Evolutionary conservation across 2,888 invertebrate genomes (phyloP).

Genomic region (Drosophila stalkeri): DNA sequence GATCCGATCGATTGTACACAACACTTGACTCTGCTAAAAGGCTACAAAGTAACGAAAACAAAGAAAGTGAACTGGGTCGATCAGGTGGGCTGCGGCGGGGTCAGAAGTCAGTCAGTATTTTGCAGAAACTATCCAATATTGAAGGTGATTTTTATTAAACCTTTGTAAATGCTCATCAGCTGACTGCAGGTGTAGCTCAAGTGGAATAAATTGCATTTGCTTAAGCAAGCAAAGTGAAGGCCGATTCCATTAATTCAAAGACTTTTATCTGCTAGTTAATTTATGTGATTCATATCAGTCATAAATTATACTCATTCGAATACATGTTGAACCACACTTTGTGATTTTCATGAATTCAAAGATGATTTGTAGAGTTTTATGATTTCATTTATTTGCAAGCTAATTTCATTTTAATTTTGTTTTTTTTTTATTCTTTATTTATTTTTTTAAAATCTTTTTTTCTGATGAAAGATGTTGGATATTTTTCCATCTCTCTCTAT

Average conservation of each 20-base stretch:
- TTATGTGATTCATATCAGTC: not conserved
- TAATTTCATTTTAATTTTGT: not conserved
- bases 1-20: slow-evolving; percentile 30
- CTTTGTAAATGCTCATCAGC: slow-evolving; percentile 1
- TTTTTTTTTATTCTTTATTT: not conserved
- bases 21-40: slow-evolving; percentile 41
- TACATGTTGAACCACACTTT: not conserved
- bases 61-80: slow-evolving; percentile 32
- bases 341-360: not conserved
- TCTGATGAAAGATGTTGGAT: too few species aligned
- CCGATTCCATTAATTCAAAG: not conserved
- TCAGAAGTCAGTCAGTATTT: slow-evolving; percentile 24
- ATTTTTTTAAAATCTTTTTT: too few species aligned
- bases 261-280: not conserved
- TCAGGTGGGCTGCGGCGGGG: slow-evolving; percentile 17
- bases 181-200: not conserved
- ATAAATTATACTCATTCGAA: too few species aligned
- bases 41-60: not conserved
- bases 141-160: not conserved
- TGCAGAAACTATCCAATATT: slow-evolving; percentile 2
- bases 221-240: not conserved
- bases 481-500: too few species aligned
- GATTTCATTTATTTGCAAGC: not conserved
- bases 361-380: not conserved
- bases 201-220: not conserved